phyloP scores from a whole-genome alignment of 1,140 invertebrate genomes.

The Alviniconcha marisindica region DNA sequence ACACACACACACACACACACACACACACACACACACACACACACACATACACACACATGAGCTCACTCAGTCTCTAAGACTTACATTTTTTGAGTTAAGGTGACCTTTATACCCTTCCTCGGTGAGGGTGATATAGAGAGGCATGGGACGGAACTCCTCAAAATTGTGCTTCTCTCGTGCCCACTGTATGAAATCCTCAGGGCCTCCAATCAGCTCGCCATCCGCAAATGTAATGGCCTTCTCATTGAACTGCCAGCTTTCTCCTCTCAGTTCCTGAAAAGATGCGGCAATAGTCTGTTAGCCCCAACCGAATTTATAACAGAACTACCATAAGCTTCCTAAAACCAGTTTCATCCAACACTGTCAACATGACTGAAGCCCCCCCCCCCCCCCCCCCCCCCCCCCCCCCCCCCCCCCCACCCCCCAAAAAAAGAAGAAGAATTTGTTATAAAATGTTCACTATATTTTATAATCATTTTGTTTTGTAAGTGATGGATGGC shows the following conservation, averaged over 20 bases:
- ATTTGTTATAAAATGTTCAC: no score
- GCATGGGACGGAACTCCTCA: constrained; percentile 71
- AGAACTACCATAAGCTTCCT: no score
- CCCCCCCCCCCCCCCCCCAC: no score
- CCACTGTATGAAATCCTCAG: constrained; percentile 72
- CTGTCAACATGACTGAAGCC: no score
- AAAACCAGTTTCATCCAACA: no score
- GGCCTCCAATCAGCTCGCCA: constrained; percentile 71
- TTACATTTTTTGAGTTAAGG: constrained; percentile 70
- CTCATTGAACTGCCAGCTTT: constrained; percentile 74
- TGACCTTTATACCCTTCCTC: constrained; percentile 72
- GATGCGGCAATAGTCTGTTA: no score
- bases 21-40: constrained; percentile 41
- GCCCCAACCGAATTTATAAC: no score
- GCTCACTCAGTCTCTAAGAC: neutral
- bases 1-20: neutral
- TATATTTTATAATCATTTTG: no score
- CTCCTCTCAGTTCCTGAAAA: constrained; percentile 73
- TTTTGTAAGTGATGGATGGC: no score
- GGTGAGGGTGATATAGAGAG: constrained; percentile 71
- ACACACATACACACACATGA: neutral
- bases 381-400: no score
- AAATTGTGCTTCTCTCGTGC: constrained; percentile 71
- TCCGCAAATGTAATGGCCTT: constrained; percentile 73
- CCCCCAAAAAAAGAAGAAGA: no score